Conservation (phyloP, 1,140 invertebrate genomes). For the Mamestra configurata region DNA sequence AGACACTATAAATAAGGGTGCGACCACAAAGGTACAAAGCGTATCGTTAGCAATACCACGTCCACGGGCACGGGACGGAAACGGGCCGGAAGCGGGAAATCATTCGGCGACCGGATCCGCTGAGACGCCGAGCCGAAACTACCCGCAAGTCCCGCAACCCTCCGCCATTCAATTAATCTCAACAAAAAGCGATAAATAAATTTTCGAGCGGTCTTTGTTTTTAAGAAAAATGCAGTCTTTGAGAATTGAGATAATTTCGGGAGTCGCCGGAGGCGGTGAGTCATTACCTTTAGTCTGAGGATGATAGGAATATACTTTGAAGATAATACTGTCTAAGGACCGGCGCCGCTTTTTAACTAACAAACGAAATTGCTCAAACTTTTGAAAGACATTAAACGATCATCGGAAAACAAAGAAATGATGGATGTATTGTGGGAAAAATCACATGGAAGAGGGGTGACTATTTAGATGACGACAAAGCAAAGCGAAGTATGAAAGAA, state of each 20-base stretch:
- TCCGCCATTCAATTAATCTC: conserved; percentile 76
- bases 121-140: conserved; percentile 76
- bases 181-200: conserved; percentile 78
- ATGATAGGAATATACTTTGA: conserved; percentile 8
- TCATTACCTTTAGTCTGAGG: conserved; percentile 40
- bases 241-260: conserved; percentile 43
- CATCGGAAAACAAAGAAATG: too few relatives aligned
- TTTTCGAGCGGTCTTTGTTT: conserved; percentile 75
- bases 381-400: not conserved
- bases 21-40: conserved; percentile 54
- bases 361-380: conserved; percentile 7
- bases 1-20: conserved; percentile 64
- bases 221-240: conserved; percentile 53
- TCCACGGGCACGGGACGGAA: conserved; percentile 59
- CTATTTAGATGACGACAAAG: too few relatives aligned
- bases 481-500: too few relatives aligned
- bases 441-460: too few relatives aligned
- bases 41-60: conserved; percentile 61
- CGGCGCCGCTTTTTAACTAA: conserved; percentile 34
- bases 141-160: conserved; percentile 72
- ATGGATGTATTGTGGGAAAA: too few relatives aligned
- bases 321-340: conserved; percentile 33
- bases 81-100: conserved; percentile 76
- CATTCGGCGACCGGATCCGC: conserved; percentile 74
- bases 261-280: not conserved